These are phyloP conservation scores for Periplaneta americana DNA, from an alignment of 1,140 invertebrate genomes.

Conservation along the genomic window DNA sequence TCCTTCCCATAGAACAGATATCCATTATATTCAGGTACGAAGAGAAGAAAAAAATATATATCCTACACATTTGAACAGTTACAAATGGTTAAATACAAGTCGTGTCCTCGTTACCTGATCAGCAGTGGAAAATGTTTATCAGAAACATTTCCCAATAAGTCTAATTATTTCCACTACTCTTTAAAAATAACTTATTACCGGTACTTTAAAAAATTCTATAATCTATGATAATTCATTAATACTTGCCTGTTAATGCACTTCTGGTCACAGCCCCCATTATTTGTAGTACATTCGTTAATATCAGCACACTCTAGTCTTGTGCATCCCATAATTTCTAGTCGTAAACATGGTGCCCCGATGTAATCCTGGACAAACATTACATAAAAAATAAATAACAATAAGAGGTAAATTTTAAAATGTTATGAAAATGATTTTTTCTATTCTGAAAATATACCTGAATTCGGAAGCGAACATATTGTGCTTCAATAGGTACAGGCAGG, in stretches of 20 bases:
- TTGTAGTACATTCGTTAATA: constrained; percentile 83
- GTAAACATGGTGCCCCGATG: constrained; percentile 79
- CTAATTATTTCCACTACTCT: too few species aligned
- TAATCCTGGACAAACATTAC: constrained; percentile 53
- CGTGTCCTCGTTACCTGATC: too few species aligned
- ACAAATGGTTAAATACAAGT: too few species aligned
- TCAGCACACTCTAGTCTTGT: constrained; percentile 85
- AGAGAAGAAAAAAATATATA: too few species aligned
- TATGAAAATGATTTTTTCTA: background rate
- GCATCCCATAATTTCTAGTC: constrained; percentile 91
- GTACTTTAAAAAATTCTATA: too few species aligned
- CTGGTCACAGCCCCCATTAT: constrained; percentile 92
- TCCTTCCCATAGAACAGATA: too few species aligned
- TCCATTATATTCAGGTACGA: too few species aligned
- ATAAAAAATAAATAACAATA: background rate
- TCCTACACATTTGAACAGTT: too few species aligned
- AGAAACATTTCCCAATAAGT: too few species aligned
- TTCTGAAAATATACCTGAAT: constrained; percentile 50
- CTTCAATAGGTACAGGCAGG: constrained; percentile 85
- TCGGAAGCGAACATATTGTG: constrained; percentile 80
- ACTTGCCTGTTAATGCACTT: constrained; percentile 80
- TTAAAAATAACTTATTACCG: too few species aligned
- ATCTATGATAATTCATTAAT: background rate
- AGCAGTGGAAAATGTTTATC: too few species aligned
- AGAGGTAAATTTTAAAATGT: background rate